Evolutionary conservation across 2,797 vertebrate species (phyloP).

Genomic region (Gephyroberyx darwinii): DNA sequence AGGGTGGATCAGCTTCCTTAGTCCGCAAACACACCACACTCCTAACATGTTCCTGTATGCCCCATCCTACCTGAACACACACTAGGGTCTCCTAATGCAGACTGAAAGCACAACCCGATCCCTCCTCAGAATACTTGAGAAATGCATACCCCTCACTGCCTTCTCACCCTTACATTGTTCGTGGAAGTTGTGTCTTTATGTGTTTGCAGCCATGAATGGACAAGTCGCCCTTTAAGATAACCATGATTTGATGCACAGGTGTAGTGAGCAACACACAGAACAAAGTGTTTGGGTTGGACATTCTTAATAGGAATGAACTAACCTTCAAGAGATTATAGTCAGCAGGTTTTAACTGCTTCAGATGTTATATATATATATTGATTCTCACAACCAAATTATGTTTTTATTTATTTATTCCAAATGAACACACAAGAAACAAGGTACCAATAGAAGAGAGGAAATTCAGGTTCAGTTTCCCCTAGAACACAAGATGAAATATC

Average conservation of each 20-base stretch:
- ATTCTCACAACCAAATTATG: slow-evolving; percentile 53
- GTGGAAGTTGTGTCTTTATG: slow-evolving; percentile 26
- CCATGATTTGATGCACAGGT: slow-evolving; percentile 58
- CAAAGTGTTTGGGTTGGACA: slow-evolving; percentile 51
- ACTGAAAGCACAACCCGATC: slow-evolving; percentile 39
- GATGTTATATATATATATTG: slow-evolving; percentile 60
- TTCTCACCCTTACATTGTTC: slow-evolving; percentile 18
- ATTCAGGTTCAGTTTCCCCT: slow-evolving; percentile 47
- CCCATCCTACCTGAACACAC: slow-evolving; percentile 25
- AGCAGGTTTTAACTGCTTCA: slow-evolving; percentile 74
- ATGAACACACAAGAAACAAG: slow-evolving; percentile 40
- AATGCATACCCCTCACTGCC: slow-evolving; percentile 16
- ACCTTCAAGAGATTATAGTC: slow-evolving; percentile 66
- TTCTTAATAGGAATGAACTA: slow-evolving; percentile 59
- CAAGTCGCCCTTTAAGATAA: slow-evolving; percentile 76
- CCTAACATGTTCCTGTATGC: slow-evolving; percentile 38
- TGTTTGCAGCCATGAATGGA: slow-evolving; percentile 38
- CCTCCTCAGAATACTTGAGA: slow-evolving; percentile 31
- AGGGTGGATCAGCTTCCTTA: slow-evolving; percentile 49
- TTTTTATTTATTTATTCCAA: slow-evolving; percentile 46
- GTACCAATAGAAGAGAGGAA: slow-evolving; percentile 33
- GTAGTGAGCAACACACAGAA: slow-evolving; percentile 37
- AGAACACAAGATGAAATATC: slow-evolving; percentile 16
- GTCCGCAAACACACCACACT: slow-evolving; percentile 34
- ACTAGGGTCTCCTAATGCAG: slow-evolving; percentile 40